Percentiles rank a stretch among this genome's conserved stretches.
Conservation (phyloP, 2,888 invertebrate species). For the Blastobasis lacticolella region DNA sequence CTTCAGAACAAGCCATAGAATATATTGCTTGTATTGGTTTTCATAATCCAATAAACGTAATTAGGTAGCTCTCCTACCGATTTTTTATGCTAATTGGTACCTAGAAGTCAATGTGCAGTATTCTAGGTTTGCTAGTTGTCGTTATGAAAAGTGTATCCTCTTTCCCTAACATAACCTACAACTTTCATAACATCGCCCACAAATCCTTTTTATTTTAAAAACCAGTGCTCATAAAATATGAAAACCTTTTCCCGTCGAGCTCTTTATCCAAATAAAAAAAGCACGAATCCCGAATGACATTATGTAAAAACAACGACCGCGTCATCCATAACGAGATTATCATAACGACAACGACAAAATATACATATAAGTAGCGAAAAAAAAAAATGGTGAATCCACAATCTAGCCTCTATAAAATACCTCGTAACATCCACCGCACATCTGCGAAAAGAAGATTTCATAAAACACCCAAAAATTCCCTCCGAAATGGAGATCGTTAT, state of each 20-base stretch:
- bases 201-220: background rate
- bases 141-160: too few relatives aligned
- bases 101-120: too few relatives aligned
- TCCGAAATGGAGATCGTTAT: slow-evolving; percentile 61
- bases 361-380: too few relatives aligned
- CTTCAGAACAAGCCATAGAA: too few relatives aligned
- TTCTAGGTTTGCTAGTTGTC: too few relatives aligned
- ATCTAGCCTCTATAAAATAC: slow-evolving; percentile 51
- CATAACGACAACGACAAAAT: slow-evolving; percentile 46
- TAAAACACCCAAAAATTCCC: slow-evolving; percentile 67
- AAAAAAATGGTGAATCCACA: slow-evolving; percentile 20
- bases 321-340: slow-evolving; percentile 61
- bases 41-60: too few relatives aligned
- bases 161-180: too few relatives aligned
- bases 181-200: too few relatives aligned
- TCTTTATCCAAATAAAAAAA: slow-evolving; percentile 22
- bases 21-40: too few relatives aligned
- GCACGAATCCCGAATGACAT: slow-evolving; percentile 28
- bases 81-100: too few relatives aligned
- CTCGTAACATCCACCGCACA: slow-evolving; percentile 35
- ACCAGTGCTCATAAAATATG: slow-evolving; percentile 3
- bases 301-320: slow-evolving; percentile 56
- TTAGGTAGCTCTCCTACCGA: too few relatives aligned
- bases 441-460: slow-evolving; percentile 45
- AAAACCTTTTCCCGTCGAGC: slow-evolving; percentile 10